Percentiles rank a stretch among this genome's conserved stretches.
These are phyloP conservation scores for Sebastes flavidus DNA, from an alignment of 2,797 vertebrate genomes.

Conservation along the genomic window DNA sequence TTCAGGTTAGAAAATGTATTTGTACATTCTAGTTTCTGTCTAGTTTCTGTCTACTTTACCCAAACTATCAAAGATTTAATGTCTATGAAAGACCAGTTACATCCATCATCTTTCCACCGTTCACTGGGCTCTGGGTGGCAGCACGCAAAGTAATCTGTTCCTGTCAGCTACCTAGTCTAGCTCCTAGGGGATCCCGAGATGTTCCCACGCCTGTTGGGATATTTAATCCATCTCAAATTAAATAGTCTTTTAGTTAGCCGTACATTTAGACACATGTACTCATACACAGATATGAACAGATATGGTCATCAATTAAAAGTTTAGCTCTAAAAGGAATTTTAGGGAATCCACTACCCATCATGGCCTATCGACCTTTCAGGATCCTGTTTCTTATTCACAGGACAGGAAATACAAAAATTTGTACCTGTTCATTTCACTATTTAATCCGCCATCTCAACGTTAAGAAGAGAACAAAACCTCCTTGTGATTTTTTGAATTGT, in stretches of 20 bases:
- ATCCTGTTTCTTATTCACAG: not conserved
- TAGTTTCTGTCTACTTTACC: not conserved
- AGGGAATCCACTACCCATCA: not conserved
- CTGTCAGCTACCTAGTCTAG: not conserved
- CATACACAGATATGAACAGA: not conserved
- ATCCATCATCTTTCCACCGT: not conserved
- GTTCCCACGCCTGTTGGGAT: not conserved
- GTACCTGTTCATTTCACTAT: accelerated
- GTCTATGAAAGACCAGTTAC: not conserved
- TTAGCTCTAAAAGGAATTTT: not conserved
- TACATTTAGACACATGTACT: not conserved
- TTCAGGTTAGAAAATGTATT: too few species aligned
- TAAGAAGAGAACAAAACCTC: not conserved
- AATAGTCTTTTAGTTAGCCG: not conserved
- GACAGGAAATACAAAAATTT: not conserved
- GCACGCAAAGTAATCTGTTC: not conserved
- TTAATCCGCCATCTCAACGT: not conserved
- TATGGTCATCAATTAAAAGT: not conserved
- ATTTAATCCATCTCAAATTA: not conserved
- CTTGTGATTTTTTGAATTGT: not conserved
- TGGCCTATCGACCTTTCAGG: not conserved
- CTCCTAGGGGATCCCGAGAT: not conserved
- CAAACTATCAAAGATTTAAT: not conserved
- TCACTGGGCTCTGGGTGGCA: not conserved
- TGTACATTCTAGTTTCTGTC: not conserved